Evolutionary conservation across 2,888 invertebrate species (phyloP).

Genomic region (Ochropleura plecta): DNA sequence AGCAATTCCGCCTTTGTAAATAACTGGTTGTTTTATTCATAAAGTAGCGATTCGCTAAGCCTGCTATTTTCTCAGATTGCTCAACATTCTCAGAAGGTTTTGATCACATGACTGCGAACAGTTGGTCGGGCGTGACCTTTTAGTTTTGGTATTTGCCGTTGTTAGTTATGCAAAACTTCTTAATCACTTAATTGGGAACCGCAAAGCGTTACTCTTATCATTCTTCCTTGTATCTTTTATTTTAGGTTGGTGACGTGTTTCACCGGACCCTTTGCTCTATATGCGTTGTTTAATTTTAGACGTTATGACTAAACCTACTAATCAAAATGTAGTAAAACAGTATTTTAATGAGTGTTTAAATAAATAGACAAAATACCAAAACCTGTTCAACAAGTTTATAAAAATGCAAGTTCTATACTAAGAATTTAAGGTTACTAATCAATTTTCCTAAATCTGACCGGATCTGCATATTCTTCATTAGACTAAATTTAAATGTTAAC

Average conservation of each 20-base stretch:
- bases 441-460: neutral
- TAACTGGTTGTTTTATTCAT: constrained; percentile 36
- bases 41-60: constrained; percentile 45
- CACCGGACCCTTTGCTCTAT: neutral
- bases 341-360: neutral
- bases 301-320: neutral
- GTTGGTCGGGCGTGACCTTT: constrained; percentile 54
- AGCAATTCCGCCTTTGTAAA: constrained; percentile 25
- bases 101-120: constrained; percentile 57
- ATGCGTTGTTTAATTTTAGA: constrained; percentile 5
- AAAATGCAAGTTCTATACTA: neutral
- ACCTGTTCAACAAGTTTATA: neutral
- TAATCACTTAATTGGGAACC: constrained; percentile 21
- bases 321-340: neutral
- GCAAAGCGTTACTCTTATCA: neutral
- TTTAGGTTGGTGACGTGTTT: constrained; percentile 22
- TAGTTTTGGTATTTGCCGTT: constrained; percentile 58
- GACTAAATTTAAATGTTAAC: constrained; percentile 7
- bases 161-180: constrained; percentile 44
- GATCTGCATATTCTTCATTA: neutral
- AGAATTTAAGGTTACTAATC: neutral
- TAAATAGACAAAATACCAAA: neutral
- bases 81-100: constrained; percentile 60
- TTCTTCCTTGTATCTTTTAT: constrained; percentile 12
- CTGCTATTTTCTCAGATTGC: constrained; percentile 57